A percentile compares a stretch with the other conserved stretches of the same genome.
Evolutionary conservation across 2,797 vertebrate species (phyloP).

Genomic region (Dryobates pubescens): DNA sequence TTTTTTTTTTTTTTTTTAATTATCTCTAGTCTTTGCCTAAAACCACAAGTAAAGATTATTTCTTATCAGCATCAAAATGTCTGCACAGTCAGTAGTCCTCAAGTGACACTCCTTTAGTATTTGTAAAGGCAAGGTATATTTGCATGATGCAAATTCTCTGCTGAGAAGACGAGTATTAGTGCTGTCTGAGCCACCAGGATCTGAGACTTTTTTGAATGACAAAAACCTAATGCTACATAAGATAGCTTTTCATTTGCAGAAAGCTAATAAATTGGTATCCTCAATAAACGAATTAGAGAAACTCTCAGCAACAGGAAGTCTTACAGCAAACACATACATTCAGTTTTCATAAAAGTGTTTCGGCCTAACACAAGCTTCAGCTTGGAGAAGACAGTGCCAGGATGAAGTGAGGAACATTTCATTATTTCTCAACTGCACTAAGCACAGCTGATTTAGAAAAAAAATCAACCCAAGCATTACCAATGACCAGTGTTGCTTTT

Average conservation of each 20-base stretch:
- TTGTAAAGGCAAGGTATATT: neutral
- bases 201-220: neutral
- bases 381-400: neutral
- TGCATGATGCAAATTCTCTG: neutral
- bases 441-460: neutral
- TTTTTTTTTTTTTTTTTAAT: neutral
- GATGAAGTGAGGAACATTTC: neutral
- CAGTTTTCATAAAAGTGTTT: neutral
- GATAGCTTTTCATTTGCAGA: conserved; percentile 12
- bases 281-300: neutral
- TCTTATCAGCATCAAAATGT: neutral
- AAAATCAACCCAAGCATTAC: neutral
- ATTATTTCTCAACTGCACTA: neutral
- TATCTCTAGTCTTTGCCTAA: neutral
- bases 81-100: neutral
- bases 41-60: neutral
- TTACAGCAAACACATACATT: neutral
- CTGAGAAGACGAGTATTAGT: neutral
- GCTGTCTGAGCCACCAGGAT: neutral
- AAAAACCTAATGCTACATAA: neutral
- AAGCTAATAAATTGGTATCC: neutral
- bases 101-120: neutral
- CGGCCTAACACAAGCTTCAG: neutral
- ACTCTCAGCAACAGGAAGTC: neutral
- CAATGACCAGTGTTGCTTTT: neutral